Evolutionary conservation across 1,140 invertebrate species (phyloP), one percentile per base, ranked within the genome.

Genomic region (Arctopsyche grandis): DNA sequence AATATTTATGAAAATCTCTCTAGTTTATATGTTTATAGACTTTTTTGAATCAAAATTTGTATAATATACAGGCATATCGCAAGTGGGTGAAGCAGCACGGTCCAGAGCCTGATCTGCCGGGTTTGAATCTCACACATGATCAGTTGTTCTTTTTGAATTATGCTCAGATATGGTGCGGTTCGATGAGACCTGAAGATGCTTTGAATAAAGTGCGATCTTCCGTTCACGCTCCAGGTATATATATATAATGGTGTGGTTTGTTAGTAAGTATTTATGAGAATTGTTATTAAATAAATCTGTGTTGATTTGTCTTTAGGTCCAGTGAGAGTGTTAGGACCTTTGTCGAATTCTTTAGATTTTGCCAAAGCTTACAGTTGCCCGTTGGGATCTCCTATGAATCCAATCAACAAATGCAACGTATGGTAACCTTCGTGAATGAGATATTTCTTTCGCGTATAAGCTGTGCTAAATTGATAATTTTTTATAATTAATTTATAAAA

Each of bases 91-190:
- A 87, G 0, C 87, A 88, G 56, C 90, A 95, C 79, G 94, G 94
- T 0, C 88, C 92, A 80, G 94, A 95, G 83, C 90, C 91, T 1
- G 87, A 90, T 56, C 86, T 97, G 24, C 95, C 95, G 0, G 95
- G 95, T 0, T 85, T 97, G 0, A 93, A 95, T 84, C 88, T 97
- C 60, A 95, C 93, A 0, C 95, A 97, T 83, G 93, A 96, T 86
- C 95, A 97, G 86, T 87, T 97, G 5, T 97, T 97, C 86, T 97
- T 96, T 85, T 89, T 97, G 0, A 97, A 96, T 85, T 97, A 96
- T 85, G 95, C 95, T 10, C 90, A 91, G 83, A 86, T 97, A 21
- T 97, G 96, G 96, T 97, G 96, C 85, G 95, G 96, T 19, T 92
- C 93, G 19, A 94, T 95, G 89, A 89, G 95, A 80, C 94, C 94